A percentile compares a stretch with the other conserved stretches of the same genome.
Evolutionary conservation across 2,797 vertebrate species (phyloP).

Genomic region (Podargus strigoides): DNA sequence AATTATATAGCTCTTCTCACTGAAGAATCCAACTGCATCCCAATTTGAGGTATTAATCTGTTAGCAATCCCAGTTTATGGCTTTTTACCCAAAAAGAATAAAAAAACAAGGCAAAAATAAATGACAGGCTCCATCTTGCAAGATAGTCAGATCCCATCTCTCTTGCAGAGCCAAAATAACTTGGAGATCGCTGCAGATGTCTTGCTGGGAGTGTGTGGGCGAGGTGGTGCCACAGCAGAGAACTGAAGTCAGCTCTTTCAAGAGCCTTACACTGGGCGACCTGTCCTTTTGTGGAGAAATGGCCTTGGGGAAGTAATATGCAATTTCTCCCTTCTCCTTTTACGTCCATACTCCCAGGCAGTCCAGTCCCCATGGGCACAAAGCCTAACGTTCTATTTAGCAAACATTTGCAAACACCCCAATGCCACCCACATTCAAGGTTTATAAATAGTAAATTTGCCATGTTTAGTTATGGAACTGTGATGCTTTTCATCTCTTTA

Average conservation of each 20-base stretch:
- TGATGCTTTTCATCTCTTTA: slow-evolving; percentile 1
- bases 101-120: neutral
- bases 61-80: neutral
- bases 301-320: neutral
- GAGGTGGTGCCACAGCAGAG: neutral
- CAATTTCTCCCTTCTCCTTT: neutral
- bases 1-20: slow-evolving; percentile 2
- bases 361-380: neutral
- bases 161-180: neutral
- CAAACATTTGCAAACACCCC: neutral
- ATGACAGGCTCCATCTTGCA: neutral
- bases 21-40: neutral
- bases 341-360: neutral
- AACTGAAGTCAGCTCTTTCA: neutral
- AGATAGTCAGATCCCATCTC: neutral
- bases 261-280: neutral
- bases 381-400: neutral
- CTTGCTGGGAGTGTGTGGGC: neutral
- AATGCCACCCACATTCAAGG: neutral
- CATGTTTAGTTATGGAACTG: neutral
- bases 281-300: neutral
- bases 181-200: neutral
- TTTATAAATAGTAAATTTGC: neutral
- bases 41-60: neutral
- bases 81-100: neutral